These are phyloP conservation scores for Argyresthia albistria DNA, from an alignment of 2,888 invertebrate genomes.

Conservation along the genomic window DNA sequence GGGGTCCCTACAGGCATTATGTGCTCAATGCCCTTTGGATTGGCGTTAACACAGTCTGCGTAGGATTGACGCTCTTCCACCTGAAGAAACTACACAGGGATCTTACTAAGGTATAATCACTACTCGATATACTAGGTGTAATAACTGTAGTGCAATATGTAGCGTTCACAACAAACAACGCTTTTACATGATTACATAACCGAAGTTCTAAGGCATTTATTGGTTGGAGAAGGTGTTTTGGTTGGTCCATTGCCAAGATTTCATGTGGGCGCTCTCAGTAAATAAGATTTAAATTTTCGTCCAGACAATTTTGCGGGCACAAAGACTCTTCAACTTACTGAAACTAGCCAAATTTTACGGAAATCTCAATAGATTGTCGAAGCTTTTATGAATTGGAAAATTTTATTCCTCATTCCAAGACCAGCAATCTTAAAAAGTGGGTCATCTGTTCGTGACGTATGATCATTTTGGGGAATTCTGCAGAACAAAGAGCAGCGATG, in stretches of 20 bases:
- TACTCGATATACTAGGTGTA: conserved; percentile 9
- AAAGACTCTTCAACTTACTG: neutral
- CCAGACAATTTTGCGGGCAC: conserved; percentile 4
- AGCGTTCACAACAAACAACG: neutral
- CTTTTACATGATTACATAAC: neutral
- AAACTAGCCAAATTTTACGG: neutral
- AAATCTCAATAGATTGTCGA: neutral
- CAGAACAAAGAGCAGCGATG: neutral
- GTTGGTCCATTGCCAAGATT: conserved; percentile 47
- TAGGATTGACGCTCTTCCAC: conserved; percentile 86
- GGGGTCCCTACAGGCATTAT: conserved; percentile 91
- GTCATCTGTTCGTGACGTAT: too few relatives aligned
- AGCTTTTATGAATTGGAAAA: too few relatives aligned
- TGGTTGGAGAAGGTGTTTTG: neutral
- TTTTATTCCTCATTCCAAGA: too few relatives aligned
- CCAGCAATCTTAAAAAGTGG: too few relatives aligned
- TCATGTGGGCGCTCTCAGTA: conserved; percentile 32
- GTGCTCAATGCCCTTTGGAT: conserved; percentile 94
- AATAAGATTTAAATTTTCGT: conserved; percentile 68
- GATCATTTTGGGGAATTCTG: too few relatives aligned
- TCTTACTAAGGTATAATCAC: conserved; percentile 75
- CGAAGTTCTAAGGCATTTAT: neutral
- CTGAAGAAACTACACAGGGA: conserved; percentile 86
- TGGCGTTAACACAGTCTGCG: conserved; percentile 88
- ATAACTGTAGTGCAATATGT: neutral